Percentiles rank a stretch among this genome's conserved stretches.
Conservation (phyloP, 1,140 invertebrate species). For the Drosophila tristis region DNA sequence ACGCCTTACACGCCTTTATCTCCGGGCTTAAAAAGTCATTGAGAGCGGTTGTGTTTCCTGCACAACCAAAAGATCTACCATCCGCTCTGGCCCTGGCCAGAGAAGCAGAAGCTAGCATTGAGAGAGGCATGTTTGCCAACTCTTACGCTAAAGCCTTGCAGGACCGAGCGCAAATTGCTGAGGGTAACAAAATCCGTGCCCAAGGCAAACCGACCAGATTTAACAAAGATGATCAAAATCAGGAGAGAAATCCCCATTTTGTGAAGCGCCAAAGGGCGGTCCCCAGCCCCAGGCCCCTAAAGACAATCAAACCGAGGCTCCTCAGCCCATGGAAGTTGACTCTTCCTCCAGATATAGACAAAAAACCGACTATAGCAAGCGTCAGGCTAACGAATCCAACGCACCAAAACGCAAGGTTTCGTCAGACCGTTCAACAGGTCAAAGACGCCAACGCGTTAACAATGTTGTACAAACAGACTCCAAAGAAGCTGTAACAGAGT, state of each 20-base stretch:
- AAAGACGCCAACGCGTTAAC: constrained; percentile 28
- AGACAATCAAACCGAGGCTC: constrained; percentile 8
- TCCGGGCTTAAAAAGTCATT: constrained; percentile 6
- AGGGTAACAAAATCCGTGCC: constrained; percentile 2
- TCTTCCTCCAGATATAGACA: constrained; percentile 12
- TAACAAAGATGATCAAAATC: constrained; percentile 10
- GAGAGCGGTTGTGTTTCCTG: constrained; percentile 8
- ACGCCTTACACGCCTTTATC: constrained; percentile 21
- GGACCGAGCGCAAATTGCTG: not conserved
- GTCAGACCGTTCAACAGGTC: constrained; percentile 12
- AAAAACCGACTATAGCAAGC: constrained; percentile 9
- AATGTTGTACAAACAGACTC: constrained; percentile 17
- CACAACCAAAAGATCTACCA: constrained; percentile 24
- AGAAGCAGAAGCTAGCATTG: constrained; percentile 5
- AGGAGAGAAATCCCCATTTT: constrained; percentile 8
- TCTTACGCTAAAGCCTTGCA: constrained; percentile 17
- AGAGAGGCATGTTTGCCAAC: constrained; percentile 4
- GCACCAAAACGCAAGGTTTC: constrained; percentile 20
- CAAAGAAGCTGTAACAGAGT: constrained; percentile 2
- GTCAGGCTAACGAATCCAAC: constrained; percentile 4
- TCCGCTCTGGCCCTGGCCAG: constrained; percentile 24
- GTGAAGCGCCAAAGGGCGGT: not conserved
- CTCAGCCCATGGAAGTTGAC: constrained; percentile 27
- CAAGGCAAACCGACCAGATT: constrained; percentile 12
- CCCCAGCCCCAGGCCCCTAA: not conserved